Conservation (phyloP, 2,113 vertebrate genomes). For the Spilogale gracilis region DNA sequence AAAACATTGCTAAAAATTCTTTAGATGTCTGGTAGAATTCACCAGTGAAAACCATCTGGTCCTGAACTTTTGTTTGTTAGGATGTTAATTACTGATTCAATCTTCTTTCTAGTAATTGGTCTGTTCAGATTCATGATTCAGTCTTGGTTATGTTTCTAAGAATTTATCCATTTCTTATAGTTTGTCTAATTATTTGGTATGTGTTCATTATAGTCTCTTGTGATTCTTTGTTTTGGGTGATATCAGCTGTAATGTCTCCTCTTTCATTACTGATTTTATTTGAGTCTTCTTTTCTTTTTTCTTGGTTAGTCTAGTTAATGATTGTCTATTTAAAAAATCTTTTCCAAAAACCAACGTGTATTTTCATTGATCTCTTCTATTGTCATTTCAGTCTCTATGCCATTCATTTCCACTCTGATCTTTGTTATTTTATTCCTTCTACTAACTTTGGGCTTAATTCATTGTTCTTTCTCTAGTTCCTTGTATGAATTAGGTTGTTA, state of each 20-base stretch:
- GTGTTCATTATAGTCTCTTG: not conserved
- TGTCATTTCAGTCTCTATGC: not conserved
- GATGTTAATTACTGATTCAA: not conserved
- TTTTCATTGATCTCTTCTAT: not conserved
- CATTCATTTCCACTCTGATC: not conserved
- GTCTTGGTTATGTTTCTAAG: not conserved
- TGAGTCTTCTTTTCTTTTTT: not conserved
- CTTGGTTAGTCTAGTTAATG: not conserved
- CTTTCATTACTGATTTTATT: not conserved
- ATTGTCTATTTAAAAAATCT: not conserved
- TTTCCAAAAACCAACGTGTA: not conserved
- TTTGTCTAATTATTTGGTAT: not conserved
- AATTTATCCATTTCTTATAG: not conserved
- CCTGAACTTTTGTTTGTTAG: not conserved
- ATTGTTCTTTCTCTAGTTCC: not conserved
- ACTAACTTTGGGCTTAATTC: not conserved
- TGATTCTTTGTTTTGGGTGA: not conserved
- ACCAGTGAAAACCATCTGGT: not conserved
- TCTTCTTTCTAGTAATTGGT: not conserved
- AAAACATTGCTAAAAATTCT: not conserved
- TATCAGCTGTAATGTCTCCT: not conserved
- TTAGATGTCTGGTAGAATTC: conserved; percentile 12
- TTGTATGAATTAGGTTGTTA: not conserved
- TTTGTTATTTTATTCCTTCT: not conserved
- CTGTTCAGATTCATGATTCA: not conserved